A percentile compares a stretch with the other conserved stretches of the same genome.
Conservation (phyloP, 2,797 vertebrate species). For the Xenopus petersii region DNA sequence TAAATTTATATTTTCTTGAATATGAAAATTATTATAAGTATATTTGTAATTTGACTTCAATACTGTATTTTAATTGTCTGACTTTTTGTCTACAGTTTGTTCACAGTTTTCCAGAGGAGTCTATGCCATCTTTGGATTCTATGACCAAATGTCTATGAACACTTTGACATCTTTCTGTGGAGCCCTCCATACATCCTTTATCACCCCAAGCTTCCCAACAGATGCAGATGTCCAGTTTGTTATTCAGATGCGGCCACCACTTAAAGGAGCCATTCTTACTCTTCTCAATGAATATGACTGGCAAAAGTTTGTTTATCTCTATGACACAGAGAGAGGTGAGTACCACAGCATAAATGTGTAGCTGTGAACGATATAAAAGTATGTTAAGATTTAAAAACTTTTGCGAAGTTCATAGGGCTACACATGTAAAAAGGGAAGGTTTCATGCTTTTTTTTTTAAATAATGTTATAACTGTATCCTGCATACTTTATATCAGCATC, state of each 20-base stretch:
- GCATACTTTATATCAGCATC: too few species aligned
- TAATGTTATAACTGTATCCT: too few species aligned
- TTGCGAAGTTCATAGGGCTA: too few species aligned
- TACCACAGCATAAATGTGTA: background rate
- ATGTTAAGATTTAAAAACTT: background rate
- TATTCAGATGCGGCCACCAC: conserved; percentile 95
- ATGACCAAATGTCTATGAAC: conserved; percentile 99
- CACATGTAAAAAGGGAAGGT: too few species aligned
- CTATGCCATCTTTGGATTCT: conserved; percentile 99
- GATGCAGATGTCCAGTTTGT: conserved; percentile 98
- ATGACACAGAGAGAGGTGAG: conserved; percentile 98
- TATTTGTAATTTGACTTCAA: too few species aligned
- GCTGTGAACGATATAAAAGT: too few species aligned
- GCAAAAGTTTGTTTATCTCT: conserved; percentile 98
- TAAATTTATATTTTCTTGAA: too few species aligned
- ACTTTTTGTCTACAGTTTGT: conserved; percentile 80
- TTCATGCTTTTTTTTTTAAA: too few species aligned
- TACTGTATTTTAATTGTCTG: background rate
- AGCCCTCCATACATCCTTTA: conserved; percentile 94
- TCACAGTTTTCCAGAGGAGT: conserved; percentile 98
- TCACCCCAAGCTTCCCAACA: conserved; percentile 95
- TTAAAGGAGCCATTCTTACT: conserved; percentile 89
- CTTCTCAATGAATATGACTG: conserved; percentile 93
- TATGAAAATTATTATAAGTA: too few species aligned
- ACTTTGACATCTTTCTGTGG: conserved; percentile 98